Evolutionary conservation across 2,797 vertebrate genomes (phyloP), one percentile per base, ranked within the genome.

Genomic region (Enteromius anoplus): DNA sequence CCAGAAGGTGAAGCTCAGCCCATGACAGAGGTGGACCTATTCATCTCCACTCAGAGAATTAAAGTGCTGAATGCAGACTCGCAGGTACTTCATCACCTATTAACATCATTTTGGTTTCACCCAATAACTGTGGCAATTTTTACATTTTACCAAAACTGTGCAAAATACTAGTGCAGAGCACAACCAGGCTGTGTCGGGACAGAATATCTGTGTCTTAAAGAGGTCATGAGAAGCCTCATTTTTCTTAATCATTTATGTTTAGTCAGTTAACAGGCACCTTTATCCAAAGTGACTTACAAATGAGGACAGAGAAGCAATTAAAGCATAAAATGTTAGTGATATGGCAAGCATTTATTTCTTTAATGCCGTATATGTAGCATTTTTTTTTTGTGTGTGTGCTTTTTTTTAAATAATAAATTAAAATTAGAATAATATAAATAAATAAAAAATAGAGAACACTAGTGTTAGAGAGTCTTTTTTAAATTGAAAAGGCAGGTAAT

Each of bases 31-130:
- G 96, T 97, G 86, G 96, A 97, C 82, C 96, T 97, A 89, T 97
- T 97, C 91, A 97, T 97, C 89, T 97, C 96, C 76, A 97, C 96
- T 3, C 96, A 96, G 90, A 95, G 96, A 91, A 97, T 97, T 89
- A 97, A 97, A 95, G 96, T 97, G 15, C 89, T 97, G 88, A 97
- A 96, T 82, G 96, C 96, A 4, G 96, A 97, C 88, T 95, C 96
- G 6, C 96, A 97, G 96, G 96, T 97, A 95, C 45, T 80, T 45
- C 55, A 77, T 77, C 40, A 29, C 15, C 23, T 32, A 64, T 12
- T 15, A 3, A 3, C 1, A 1, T 32, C 0, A 64, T 17, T 32
- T 62, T 19, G 29, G 49, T 75, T 75, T 55, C 29, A 64, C 26
- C 12, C 26, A 64, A 2, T 62, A 29, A 29, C 6, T 64, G 29